Conservation (phyloP, 2,797 vertebrate genomes). For the Lycodopsis pacificus region DNA sequence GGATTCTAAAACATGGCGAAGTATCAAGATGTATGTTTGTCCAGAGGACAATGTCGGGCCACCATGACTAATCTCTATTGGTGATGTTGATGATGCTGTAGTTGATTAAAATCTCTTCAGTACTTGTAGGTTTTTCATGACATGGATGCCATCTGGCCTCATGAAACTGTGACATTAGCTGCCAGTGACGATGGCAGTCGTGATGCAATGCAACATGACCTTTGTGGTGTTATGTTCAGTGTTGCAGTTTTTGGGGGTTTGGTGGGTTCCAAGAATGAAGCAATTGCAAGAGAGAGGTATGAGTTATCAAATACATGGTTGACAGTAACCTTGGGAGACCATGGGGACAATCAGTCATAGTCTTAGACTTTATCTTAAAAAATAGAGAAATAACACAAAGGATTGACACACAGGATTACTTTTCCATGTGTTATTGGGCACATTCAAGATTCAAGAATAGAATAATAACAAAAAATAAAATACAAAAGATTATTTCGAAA, state of each 20-base stretch:
- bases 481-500: neutral
- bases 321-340: neutral
- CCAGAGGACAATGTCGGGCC: neutral
- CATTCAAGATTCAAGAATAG: neutral
- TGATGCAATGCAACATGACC: neutral
- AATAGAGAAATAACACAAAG: neutral
- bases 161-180: neutral
- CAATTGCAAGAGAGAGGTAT: neutral
- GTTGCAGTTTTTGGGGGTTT: neutral
- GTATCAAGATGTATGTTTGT: neutral
- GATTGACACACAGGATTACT: neutral
- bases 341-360: neutral
- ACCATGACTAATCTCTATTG: neutral
- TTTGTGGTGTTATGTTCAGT: neutral
- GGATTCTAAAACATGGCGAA: neutral
- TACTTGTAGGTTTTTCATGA: neutral
- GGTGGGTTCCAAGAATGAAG: neutral
- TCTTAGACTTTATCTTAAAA: neutral
- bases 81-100: neutral
- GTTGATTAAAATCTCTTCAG: neutral
- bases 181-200: neutral
- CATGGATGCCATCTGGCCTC: neutral
- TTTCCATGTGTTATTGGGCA: neutral
- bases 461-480: neutral
- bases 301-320: neutral